Conservation (phyloP, 1,140 invertebrate genomes). For the Panulirus ornatus region DNA sequence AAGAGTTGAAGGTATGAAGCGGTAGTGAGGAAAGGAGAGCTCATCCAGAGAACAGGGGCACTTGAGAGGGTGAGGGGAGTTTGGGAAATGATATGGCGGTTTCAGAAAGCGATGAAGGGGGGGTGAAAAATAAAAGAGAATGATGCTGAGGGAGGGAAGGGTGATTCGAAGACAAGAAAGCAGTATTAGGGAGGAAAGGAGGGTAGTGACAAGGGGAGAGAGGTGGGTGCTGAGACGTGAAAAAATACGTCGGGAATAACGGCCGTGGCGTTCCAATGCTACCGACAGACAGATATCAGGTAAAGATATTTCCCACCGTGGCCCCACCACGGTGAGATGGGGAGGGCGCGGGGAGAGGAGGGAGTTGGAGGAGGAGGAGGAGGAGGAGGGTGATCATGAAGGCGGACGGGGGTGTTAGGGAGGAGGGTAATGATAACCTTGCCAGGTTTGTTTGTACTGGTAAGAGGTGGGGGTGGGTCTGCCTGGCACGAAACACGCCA, state of each 20-base stretch:
- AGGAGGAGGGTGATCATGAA: too few relatives aligned
- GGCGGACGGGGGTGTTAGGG: too few relatives aligned
- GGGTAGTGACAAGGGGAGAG: too few relatives aligned
- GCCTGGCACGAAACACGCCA: background rate
- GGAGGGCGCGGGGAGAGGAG: background rate
- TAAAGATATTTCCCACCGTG: too few relatives aligned
- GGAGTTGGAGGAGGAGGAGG: background rate
- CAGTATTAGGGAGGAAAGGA: too few relatives aligned
- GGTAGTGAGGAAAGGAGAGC: background rate
- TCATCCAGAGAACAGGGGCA: too few relatives aligned
- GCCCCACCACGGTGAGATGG: too few relatives aligned
- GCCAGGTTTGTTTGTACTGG: background rate
- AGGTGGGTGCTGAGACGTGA: too few relatives aligned
- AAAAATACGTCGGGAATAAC: too few relatives aligned
- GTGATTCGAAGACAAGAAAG: too few relatives aligned
- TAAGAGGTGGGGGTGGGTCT: background rate
- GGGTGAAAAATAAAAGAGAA: background rate
- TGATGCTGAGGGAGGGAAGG: background rate
- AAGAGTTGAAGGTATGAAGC: background rate
- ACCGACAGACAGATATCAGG: too few relatives aligned
- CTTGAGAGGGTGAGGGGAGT: background rate
- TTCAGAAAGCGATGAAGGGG: background rate
- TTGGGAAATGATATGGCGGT: background rate
- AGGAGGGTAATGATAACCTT: constrained; percentile 2
- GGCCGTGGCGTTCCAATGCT: too few relatives aligned